phyloP scores from a whole-genome alignment of 64 coral and sea anemone species.

The Montipora capricornis region DNA sequence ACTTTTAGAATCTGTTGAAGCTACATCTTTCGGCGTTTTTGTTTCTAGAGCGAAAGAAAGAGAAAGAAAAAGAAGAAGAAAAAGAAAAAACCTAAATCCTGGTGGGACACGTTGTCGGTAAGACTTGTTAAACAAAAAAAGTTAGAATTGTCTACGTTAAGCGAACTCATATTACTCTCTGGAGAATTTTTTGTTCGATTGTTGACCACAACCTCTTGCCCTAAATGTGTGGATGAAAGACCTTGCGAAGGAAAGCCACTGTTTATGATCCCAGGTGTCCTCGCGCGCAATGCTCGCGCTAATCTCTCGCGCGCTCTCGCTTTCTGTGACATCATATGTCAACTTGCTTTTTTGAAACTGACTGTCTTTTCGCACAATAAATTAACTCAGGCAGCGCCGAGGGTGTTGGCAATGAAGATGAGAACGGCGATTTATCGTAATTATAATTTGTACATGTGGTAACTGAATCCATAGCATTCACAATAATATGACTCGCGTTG shows the following conservation, averaged over 20 bases:
- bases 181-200: too few species aligned
- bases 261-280: too few species aligned
- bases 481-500: background rate
- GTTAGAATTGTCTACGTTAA: background rate
- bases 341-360: background rate
- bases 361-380: background rate
- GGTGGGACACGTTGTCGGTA: constrained; percentile 87
- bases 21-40: too few species aligned
- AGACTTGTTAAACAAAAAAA: background rate
- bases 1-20: background rate
- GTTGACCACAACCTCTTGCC: too few species aligned
- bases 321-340: background rate
- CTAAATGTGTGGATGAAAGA: too few species aligned
- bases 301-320: background rate
- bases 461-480: background rate
- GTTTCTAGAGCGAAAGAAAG: constrained; percentile 38
- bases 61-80: constrained; percentile 80
- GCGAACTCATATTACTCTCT: too few species aligned
- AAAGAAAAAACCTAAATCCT: constrained; percentile 64
- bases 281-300: too few species aligned
- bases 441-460: too few species aligned
- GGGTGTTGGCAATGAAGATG: too few species aligned
- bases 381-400: background rate
- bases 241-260: background rate
- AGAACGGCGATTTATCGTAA: too few species aligned